Evolutionary conservation across 1,140 invertebrate genomes (phyloP), one percentile per base, ranked within the genome.

Genomic region (Ephestia elutella): DNA sequence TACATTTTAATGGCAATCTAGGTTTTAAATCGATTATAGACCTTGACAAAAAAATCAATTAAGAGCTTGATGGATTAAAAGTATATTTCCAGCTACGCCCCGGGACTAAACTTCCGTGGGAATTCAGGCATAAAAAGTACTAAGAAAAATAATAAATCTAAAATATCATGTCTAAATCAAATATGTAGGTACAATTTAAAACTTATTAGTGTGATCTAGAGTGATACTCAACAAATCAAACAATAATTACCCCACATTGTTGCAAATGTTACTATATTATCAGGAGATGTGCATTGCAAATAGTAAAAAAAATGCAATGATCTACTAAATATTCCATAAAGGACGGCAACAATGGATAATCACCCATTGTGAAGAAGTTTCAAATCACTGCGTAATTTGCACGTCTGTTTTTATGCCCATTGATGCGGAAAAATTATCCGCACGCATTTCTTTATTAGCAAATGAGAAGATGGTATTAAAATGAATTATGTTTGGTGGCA

Each of bases 401-500:
- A 69, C 65, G 67, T 63, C 63, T 56, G 62, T 70, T 73, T 73
- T 49, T 54, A 49, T 56, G 54, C 60, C 57, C 62, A 70, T 48
- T 66, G 60, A 66, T 60, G 67, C 63, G 67, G 68, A 75, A 72
- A 71, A 63, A 72, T 73, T 75, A 73, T 55, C 71, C 62, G 68
- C 75, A 71, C 75, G 67, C 67, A 62, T 73, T 73, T 68, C 68
- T 70, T 63, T 56, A 63, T 57, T 56, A 56, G 51, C 49, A 65
- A 68, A 71, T 25, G 20, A 25, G 11, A 59, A 62, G 59, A 60
- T 32, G 49, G 32, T 62, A 77, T 76, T 80, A 78, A 80, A 69
- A 73, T 66, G 71, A 75, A 75, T 73, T 71, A 74, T 70, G 69
- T 74, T 75, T 75, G 75, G 70, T 69, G 56, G 66, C 66, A 66